A percentile compares a stretch with the other conserved stretches of the same genome.
Conservation (phyloP, 1,140 invertebrate genomes). For the Stegodyphus dumicola region DNA sequence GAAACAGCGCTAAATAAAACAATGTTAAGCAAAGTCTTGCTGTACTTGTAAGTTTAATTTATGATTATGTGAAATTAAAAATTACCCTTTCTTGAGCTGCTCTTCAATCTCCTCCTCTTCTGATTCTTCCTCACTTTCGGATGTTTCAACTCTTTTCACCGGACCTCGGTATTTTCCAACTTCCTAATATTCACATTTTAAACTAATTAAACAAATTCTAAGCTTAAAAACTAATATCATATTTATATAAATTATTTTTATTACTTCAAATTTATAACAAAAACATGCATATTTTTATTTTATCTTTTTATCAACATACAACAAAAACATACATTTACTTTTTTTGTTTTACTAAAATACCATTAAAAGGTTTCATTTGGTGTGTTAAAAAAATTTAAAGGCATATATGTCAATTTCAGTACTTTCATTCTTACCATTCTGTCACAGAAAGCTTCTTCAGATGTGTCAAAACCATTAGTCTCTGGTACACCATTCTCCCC, state of each 20-base stretch:
- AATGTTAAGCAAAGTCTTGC: no score
- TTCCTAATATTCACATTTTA: slow-evolving; percentile 12
- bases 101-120: slow-evolving; percentile 41
- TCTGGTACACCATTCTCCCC: slow-evolving; percentile 28
- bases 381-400: not conserved
- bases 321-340: not conserved
- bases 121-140: slow-evolving; percentile 63
- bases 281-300: not conserved
- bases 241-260: no score
- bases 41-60: not conserved
- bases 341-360: not conserved
- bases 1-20: no score
- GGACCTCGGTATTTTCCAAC: slow-evolving; percentile 53
- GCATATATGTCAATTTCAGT: not conserved
- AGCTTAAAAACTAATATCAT: not conserved
- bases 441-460: slow-evolving; percentile 57
- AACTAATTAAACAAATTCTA: not conserved
- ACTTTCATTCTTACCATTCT: slow-evolving; percentile 25
- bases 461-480: slow-evolving; percentile 27
- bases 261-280: no score
- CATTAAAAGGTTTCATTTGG: no score
- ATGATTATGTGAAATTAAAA: slow-evolving; percentile 29
- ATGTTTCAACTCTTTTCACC: slow-evolving; percentile 43
- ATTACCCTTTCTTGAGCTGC: slow-evolving; percentile 35
- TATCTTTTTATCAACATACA: not conserved